Evolutionary conservation across 2,888 invertebrate species (phyloP).

Genomic region (Halocaridina rubra): DNA sequence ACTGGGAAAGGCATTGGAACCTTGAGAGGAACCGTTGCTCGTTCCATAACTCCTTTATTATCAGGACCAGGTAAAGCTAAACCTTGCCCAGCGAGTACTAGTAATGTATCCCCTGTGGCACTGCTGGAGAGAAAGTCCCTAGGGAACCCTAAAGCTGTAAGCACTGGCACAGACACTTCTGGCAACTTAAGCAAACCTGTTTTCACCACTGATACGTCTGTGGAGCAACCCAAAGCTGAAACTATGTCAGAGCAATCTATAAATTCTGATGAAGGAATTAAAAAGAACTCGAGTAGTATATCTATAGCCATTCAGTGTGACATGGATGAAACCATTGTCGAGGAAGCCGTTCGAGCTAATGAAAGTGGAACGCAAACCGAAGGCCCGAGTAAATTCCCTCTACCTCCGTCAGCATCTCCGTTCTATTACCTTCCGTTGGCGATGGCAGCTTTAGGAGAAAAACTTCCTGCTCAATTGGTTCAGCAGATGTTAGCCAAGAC

Average conservation of each 20-base stretch:
- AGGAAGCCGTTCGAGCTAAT: conserved; percentile 42
- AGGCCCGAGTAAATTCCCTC: conserved; percentile 61
- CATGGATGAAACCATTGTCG: conserved; percentile 51
- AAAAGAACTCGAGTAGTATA: conserved; percentile 35
- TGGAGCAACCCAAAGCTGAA: conserved; percentile 10
- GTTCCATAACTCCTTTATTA: conserved; percentile 25
- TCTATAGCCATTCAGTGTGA: conserved; percentile 64
- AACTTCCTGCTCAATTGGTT: conserved; percentile 62
- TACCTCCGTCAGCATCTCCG: conserved; percentile 62
- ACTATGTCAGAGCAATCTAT: not conserved
- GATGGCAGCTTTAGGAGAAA: conserved; percentile 63
- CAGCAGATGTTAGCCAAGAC: conserved; percentile 64
- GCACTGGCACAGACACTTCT: not conserved
- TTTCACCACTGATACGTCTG: not conserved
- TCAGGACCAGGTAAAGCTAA: conserved; percentile 16
- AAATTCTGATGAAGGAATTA: not conserved
- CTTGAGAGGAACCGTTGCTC: conserved; percentile 16
- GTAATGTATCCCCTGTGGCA: not conserved
- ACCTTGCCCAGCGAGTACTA: not conserved
- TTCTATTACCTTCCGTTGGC: conserved; percentile 63
- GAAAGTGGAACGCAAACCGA: conserved; percentile 63
- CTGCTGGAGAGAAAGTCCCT: not conserved
- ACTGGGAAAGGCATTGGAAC: not conserved
- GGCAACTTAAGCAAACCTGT: not conserved
- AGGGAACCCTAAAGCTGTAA: not conserved